Conservation (phyloP, 2,113 vertebrate species). For the Rhombomys opimus region DNA sequence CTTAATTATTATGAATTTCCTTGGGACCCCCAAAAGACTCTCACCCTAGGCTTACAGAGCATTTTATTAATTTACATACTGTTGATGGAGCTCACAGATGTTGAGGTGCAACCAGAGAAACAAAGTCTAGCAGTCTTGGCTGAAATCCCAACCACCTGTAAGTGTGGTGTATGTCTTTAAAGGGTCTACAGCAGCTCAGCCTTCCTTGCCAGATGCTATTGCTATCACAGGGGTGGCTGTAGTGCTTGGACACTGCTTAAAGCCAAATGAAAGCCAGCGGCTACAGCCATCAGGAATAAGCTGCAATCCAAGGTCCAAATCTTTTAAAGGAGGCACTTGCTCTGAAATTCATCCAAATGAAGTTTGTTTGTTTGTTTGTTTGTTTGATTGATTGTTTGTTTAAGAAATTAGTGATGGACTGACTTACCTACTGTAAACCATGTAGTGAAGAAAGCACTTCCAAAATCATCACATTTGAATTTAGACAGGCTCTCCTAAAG, state of each 20-base stretch:
- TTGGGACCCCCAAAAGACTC: slow-evolving; percentile 40
- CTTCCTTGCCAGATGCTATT: background rate
- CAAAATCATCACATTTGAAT: background rate
- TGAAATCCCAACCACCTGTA: slow-evolving; percentile 32
- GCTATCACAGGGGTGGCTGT: background rate
- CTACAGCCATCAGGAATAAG: rapidly evolving
- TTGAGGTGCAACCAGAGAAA: slow-evolving; percentile 1
- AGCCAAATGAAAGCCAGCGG: background rate
- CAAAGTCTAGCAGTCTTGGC: slow-evolving; percentile 22
- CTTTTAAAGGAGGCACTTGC: background rate
- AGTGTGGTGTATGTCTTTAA: background rate
- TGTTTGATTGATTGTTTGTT: background rate
- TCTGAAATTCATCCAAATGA: background rate
- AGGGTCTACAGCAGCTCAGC: background rate
- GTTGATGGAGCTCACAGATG: slow-evolving; percentile 21
- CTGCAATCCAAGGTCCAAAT: background rate
- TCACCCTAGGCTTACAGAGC: slow-evolving; percentile 16
- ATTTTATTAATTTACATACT: slow-evolving; percentile 33
- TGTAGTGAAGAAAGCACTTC: background rate
- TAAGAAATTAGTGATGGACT: background rate
- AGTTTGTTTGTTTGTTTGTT: too few relatives aligned
- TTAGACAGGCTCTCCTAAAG: background rate
- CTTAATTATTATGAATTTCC: slow-evolving; percentile 53
- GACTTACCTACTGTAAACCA: background rate
- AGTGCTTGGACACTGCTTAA: background rate